Evolutionary conservation across 2,888 invertebrate species (phyloP).

Genomic region (Digitonthophagus gazella): DNA sequence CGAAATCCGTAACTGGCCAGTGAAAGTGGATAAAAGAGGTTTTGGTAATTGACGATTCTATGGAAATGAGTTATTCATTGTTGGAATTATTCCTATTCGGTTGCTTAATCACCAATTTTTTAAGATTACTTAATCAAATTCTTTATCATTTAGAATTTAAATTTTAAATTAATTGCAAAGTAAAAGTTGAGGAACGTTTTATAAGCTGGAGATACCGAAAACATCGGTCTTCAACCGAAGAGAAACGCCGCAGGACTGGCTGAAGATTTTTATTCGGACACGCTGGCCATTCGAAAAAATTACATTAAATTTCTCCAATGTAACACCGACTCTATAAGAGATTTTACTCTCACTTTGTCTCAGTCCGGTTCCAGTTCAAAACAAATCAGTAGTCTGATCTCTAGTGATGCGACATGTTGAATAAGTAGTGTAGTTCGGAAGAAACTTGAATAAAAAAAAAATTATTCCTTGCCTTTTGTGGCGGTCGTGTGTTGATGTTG

Average conservation of each 20-base stretch:
- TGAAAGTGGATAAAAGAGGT: not conserved
- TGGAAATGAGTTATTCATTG: not conserved
- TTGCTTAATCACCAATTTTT: no score
- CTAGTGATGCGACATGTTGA: constrained; percentile 4
- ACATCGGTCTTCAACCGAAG: constrained; percentile 14
- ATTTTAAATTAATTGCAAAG: no score
- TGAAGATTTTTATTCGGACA: constrained; percentile 32
- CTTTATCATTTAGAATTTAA: no score
- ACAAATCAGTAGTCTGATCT: constrained; percentile 15
- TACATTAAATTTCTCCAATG: constrained; percentile 47
- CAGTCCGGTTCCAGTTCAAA: constrained; percentile 20
- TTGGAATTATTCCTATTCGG: not conserved
- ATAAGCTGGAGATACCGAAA: not conserved
- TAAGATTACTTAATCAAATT: no score
- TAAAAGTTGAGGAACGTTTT: not conserved
- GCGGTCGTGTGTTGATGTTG: not conserved
- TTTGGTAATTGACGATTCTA: no score
- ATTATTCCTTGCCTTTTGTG: not conserved
- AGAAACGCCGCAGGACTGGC: constrained; percentile 17
- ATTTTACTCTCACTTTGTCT: constrained; percentile 45
- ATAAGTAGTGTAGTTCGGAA: not conserved
- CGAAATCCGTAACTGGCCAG: not conserved
- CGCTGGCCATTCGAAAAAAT: constrained; percentile 42
- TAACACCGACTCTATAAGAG: constrained; percentile 37
- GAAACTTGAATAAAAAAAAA: not conserved